These are phyloP conservation scores for Drusus annulatus DNA, from an alignment of 1,140 invertebrate genomes.

Conservation along the genomic window DNA sequence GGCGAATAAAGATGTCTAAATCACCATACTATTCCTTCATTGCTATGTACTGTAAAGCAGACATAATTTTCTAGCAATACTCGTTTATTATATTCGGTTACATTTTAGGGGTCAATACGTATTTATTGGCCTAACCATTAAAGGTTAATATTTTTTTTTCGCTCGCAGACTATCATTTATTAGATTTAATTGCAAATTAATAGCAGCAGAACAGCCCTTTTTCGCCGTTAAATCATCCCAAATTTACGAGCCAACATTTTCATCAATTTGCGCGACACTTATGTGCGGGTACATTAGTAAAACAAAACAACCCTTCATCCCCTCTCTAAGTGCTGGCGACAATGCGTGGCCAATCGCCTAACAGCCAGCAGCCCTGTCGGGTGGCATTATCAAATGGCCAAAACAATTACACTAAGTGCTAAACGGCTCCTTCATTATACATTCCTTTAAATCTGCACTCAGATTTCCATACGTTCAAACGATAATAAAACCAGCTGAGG, in stretches of 20 bases:
- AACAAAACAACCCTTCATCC: conserved; percentile 41
- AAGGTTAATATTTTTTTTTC: too few species aligned
- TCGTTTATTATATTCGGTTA: too few species aligned
- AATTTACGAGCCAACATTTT: conserved; percentile 19
- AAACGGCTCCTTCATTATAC: conserved; percentile 52
- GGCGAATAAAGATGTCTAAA: too few species aligned
- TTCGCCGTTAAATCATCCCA: background rate
- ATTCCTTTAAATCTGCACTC: conserved; percentile 40
- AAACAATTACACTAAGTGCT: conserved; percentile 72
- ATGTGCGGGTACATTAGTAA: conserved; percentile 29
- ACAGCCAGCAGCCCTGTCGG: conserved; percentile 62
- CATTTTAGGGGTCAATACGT: too few species aligned
- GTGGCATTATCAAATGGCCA: conserved; percentile 72
- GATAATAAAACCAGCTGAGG: too few species aligned
- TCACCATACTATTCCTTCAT: too few species aligned
- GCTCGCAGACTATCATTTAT: too few species aligned
- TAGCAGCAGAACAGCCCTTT: background rate
- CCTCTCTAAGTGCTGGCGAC: conserved; percentile 44
- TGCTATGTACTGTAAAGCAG: too few species aligned
- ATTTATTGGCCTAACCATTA: too few species aligned
- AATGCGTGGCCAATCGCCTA: conserved; percentile 65
- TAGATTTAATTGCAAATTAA: background rate
- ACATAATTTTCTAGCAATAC: too few species aligned
- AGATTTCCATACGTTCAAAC: background rate
- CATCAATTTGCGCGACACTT: conserved; percentile 29